Conservation (phyloP, 1,140 invertebrate species). For the Drosophila bipectinata region DNA sequence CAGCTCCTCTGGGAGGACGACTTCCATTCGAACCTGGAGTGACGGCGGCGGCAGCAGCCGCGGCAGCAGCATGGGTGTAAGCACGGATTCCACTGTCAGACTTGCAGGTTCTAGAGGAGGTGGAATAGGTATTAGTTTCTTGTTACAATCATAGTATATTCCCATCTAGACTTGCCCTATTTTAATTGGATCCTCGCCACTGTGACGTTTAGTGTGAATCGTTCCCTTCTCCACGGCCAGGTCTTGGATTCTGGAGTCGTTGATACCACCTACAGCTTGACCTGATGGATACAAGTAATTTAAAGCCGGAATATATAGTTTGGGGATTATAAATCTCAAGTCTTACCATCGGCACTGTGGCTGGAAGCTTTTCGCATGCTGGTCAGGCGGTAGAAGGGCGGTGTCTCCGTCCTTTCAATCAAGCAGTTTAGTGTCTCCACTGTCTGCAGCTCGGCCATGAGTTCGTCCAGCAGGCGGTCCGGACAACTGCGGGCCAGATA, state of each 20-base stretch:
- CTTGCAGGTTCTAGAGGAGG: conserved; percentile 84
- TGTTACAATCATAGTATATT: neutral
- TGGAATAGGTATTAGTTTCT: neutral
- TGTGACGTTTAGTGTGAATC: conserved; percentile 97
- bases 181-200: conserved; percentile 94
- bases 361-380: conserved; percentile 95
- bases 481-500: conserved; percentile 95
- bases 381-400: conserved; percentile 97
- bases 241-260: conserved; percentile 84
- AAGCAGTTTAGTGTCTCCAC: conserved; percentile 97
- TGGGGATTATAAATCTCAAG: neutral
- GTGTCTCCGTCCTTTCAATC: conserved; percentile 98
- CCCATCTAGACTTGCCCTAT: conserved; percentile 84
- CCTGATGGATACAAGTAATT: conserved; percentile 45
- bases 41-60: conserved; percentile 67
- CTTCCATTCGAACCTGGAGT: conserved; percentile 57
- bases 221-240: conserved; percentile 94
- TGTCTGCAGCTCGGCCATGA: conserved; percentile 98
- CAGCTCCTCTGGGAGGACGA: conserved; percentile 85
- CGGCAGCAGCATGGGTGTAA: conserved; percentile 84
- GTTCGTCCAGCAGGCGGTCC: conserved; percentile 96
- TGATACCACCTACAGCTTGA: conserved; percentile 81
- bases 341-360: conserved; percentile 90
- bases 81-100: conserved; percentile 87
- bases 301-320: neutral